Evolutionary conservation across 2,888 invertebrate genomes (phyloP).

Genomic region (Dryococelus australis): DNA sequence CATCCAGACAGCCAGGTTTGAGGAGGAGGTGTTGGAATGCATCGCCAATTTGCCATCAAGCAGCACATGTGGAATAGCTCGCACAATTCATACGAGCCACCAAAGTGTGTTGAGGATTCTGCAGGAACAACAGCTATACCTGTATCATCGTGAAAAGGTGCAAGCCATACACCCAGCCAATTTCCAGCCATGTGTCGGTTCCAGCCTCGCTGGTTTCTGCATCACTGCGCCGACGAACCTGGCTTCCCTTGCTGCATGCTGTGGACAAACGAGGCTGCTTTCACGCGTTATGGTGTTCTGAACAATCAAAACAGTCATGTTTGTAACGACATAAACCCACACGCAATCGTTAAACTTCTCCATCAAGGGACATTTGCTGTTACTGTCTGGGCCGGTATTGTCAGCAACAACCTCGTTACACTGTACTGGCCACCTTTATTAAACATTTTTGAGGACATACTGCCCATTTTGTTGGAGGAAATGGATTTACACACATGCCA

Average conservation of each 20-base stretch:
- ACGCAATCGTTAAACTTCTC: too few relatives aligned
- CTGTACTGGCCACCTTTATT: too few relatives aligned
- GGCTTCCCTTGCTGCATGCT: background rate
- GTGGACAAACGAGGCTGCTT: too few relatives aligned
- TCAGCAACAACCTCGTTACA: too few relatives aligned
- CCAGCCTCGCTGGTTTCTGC: conserved; percentile 19
- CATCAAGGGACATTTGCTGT: too few relatives aligned
- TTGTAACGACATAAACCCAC: too few relatives aligned
- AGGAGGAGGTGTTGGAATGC: background rate
- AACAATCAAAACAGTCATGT: too few relatives aligned
- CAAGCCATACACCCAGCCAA: background rate
- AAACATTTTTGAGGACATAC: too few relatives aligned
- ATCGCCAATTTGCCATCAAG: background rate
- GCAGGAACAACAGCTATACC: background rate
- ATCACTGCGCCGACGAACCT: background rate
- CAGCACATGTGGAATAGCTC: background rate
- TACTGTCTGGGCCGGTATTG: too few relatives aligned
- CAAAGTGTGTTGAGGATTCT: background rate
- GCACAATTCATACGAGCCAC: background rate
- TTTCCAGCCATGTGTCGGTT: conserved; percentile 2
- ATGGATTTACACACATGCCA: too few relatives aligned
- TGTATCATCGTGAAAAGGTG: background rate
- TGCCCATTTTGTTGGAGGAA: too few relatives aligned
- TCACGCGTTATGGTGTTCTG: too few relatives aligned
- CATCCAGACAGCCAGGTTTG: background rate